These are phyloP conservation scores for Ditylenchus dipsaci DNA, from an alignment of 1,140 invertebrate genomes.

Conservation along the genomic window DNA sequence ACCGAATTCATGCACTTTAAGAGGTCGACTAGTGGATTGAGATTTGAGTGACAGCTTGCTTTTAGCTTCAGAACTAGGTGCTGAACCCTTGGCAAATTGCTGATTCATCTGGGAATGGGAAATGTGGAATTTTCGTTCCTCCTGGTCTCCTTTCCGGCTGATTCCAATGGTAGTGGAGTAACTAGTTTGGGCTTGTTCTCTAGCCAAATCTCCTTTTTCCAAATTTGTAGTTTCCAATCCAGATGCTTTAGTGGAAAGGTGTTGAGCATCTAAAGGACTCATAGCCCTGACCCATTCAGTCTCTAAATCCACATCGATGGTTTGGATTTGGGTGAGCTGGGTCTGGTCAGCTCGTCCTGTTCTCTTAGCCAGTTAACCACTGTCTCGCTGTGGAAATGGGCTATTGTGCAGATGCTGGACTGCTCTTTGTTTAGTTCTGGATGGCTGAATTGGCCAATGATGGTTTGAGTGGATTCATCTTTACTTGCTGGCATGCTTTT, in stretches of 20 bases:
- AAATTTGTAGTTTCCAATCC: too few species aligned
- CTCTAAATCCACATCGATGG: not conserved
- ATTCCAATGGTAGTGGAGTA: too few species aligned
- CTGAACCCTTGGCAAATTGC: too few species aligned
- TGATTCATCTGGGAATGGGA: not conserved
- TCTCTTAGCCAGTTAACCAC: not conserved
- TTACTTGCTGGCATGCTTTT: too few species aligned
- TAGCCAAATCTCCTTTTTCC: too few species aligned
- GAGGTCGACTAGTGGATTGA: constrained; percentile 5
- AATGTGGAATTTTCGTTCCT: constrained; percentile 5
- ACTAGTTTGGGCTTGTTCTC: too few species aligned
- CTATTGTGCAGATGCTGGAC: not conserved
- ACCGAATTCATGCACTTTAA: constrained; percentile 26
- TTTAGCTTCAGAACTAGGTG: too few species aligned
- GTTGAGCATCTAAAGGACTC: not conserved
- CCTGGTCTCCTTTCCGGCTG: not conserved
- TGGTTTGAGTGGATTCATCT: too few species aligned
- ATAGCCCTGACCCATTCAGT: not conserved
- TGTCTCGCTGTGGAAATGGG: not conserved
- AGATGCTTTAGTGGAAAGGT: too few species aligned
- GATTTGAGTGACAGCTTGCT: too few species aligned
- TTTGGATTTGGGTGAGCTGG: not conserved
- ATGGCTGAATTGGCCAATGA: too few species aligned
- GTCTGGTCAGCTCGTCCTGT: not conserved
- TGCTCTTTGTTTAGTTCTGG: too few species aligned